Base-by-base conservation (phyloP, 2,113 vertebrate species). In the Ahaetulla prasina region DNA sequence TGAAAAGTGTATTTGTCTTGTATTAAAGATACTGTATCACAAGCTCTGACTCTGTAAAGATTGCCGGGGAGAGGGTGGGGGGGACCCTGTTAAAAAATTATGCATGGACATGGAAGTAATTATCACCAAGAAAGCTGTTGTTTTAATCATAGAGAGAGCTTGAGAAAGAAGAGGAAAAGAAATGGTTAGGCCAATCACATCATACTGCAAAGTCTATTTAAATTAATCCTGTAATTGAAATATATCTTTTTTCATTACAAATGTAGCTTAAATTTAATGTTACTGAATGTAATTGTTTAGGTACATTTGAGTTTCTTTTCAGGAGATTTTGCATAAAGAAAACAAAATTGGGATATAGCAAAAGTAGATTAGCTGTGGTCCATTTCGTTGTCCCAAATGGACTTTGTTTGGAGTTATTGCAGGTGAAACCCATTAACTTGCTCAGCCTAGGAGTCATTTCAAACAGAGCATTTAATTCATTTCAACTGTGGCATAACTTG, bases 381-480 rank as follows among this genome's bases (percentile, higher is more conserved):
- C 10, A 2, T n/a, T 50, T 91, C 39, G 30, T 85, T 53, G 53
- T 92, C 92, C 89, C 88, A 11, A 4, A 68, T 30, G 85, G 91
- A 91, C 53, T 18, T 68, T 39, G 91, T 35, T 53, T 55, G 18
- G 27, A 89, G 55, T 54, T 93, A 35, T 30, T 25, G 50, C 7
- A 89, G 53, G 88, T 95, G 90, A 92, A 94, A 90, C 1, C 22
- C 18, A 9, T 92, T 94, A 23, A 35, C 0, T 55, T 89, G 14
- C 50, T 87, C 50, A 35, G 18, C 30, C 93, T 91, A 49, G 55
- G 85, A 85, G 50, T 90, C 53, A 53, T 2, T 84, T 90, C 74
- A 14, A 20, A 39, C 91, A n/a, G 14, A 91, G 45, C 54, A 5
- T 55, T 55, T 89, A 53, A 54, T 16, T 55, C 85, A 18, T 0